Percentiles rank a stretch among this genome's conserved stretches.
These are phyloP conservation scores for Phaonia tiefii DNA, from an alignment of 2,888 invertebrate genomes.

Conservation along the genomic window DNA sequence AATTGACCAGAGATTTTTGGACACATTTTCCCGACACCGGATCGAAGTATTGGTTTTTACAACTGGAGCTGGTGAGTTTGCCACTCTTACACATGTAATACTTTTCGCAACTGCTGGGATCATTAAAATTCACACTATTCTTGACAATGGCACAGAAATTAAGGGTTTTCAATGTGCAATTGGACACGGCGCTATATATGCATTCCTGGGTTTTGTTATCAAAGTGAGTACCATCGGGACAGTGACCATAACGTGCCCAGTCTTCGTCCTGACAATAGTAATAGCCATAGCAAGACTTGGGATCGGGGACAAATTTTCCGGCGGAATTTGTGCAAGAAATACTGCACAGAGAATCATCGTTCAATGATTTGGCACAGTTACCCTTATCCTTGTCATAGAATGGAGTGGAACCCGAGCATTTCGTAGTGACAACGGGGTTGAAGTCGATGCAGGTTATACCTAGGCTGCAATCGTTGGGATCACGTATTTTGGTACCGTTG, in stretches of 20 bases:
- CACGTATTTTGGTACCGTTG: constrained; percentile 71
- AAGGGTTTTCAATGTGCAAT: constrained; percentile 62
- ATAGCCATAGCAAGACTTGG: constrained; percentile 73
- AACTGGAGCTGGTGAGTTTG: constrained; percentile 17
- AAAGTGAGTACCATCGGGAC: constrained; percentile 69
- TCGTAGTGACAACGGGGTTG: constrained; percentile 28
- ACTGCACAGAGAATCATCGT: constrained; percentile 66
- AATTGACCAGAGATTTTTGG: constrained; percentile 68
- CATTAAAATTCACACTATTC: constrained; percentile 58
- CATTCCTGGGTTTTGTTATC: constrained; percentile 67
- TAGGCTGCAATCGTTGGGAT: constrained; percentile 74
- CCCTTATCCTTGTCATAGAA: constrained; percentile 61
- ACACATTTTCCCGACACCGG: constrained; percentile 65
- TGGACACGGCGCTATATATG: constrained; percentile 68
- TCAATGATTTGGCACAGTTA: constrained; percentile 52
- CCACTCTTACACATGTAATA: constrained; percentile 70
- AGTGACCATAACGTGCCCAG: constrained; percentile 61
- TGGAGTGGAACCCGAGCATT: constrained; percentile 68
- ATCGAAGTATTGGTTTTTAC: constrained; percentile 70
- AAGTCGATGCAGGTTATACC: constrained; percentile 72
- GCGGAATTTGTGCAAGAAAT: constrained; percentile 69
- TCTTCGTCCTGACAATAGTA: constrained; percentile 70
- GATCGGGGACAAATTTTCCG: constrained; percentile 69
- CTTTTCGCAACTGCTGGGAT: constrained; percentile 71
- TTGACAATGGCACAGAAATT: constrained; percentile 72